Conservation (phyloP, 2,888 invertebrate species). For the Hypolimnas misippus region DNA sequence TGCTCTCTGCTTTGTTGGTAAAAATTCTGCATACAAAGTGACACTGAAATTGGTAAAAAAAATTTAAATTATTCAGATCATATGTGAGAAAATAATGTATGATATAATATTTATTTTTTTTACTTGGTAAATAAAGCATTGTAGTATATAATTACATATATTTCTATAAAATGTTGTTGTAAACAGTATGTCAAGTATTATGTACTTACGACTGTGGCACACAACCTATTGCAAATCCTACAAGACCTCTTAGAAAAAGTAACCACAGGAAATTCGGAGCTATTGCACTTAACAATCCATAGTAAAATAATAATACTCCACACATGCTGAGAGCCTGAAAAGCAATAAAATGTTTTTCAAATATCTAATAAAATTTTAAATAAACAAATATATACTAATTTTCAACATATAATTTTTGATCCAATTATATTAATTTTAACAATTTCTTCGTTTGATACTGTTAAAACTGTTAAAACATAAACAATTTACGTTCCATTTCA, state of each 20-base stretch:
- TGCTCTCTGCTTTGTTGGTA: conserved; percentile 96
- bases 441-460: too few relatives aligned
- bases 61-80: neutral
- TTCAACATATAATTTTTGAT: too few relatives aligned
- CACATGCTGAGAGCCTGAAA: conserved; percentile 96
- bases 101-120: too few relatives aligned
- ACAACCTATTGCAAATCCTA: conserved; percentile 98
- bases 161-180: too few relatives aligned
- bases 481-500: too few relatives aligned
- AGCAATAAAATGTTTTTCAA: conserved; percentile 3
- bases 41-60: conserved; percentile 85
- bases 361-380: conserved; percentile 11
- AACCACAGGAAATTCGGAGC: conserved; percentile 97
- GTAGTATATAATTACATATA: too few relatives aligned
- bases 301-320: conserved; percentile 95
- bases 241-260: conserved; percentile 93
- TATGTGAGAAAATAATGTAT: neutral
- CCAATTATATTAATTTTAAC: too few relatives aligned
- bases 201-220: conserved; percentile 97
- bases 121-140: too few relatives aligned
- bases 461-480: too few relatives aligned
- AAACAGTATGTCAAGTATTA: neutral
- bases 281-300: conserved; percentile 94
- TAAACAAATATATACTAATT: neutral
- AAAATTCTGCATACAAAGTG: conserved; percentile 97